Evolutionary conservation across 2,113 vertebrate species (phyloP).

Genomic region (Pleuronectes platessa): DNA sequence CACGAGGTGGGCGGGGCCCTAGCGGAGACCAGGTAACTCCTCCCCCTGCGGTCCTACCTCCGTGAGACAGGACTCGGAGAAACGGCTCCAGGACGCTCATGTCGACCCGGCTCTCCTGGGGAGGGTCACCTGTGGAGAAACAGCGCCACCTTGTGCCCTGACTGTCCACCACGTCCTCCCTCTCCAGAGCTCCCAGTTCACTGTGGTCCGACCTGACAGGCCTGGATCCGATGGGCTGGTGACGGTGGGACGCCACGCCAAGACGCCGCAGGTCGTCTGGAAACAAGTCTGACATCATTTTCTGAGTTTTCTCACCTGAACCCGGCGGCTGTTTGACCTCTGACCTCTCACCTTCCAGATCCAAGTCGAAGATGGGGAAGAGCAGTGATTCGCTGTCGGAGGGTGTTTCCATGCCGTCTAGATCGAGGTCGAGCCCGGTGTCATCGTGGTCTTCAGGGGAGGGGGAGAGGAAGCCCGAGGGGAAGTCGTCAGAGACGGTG

Average conservation of each 20-base stretch:
- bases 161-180: slow-evolving; percentile 77
- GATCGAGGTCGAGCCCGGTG: slow-evolving; percentile 73
- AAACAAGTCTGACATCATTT: neutral
- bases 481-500: slow-evolving; percentile 54
- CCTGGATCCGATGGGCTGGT: neutral
- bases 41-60: slow-evolving; percentile 74
- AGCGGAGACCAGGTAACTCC: neutral
- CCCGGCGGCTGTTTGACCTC: neutral
- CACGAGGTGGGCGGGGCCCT: neutral
- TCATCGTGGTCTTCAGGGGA: slow-evolving; percentile 70
- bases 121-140: slow-evolving; percentile 74
- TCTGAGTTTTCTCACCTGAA: neutral
- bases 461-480: slow-evolving; percentile 52
- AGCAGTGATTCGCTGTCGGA: slow-evolving; percentile 84
- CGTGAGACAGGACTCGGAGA: slow-evolving; percentile 84
- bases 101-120: slow-evolving; percentile 78
- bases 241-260: slow-evolving; percentile 30
- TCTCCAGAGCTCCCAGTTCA: slow-evolving; percentile 59
- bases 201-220: neutral
- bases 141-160: slow-evolving; percentile 83
- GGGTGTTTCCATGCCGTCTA: slow-evolving; percentile 85
- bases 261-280: slow-evolving; percentile 81
- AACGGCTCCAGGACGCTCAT: slow-evolving; percentile 84
- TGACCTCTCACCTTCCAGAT: slow-evolving; percentile 82
- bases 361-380: slow-evolving; percentile 76